Base-by-base conservation (phyloP, 2,797 vertebrate species). In the Rhynchonycteris naso region DNA sequence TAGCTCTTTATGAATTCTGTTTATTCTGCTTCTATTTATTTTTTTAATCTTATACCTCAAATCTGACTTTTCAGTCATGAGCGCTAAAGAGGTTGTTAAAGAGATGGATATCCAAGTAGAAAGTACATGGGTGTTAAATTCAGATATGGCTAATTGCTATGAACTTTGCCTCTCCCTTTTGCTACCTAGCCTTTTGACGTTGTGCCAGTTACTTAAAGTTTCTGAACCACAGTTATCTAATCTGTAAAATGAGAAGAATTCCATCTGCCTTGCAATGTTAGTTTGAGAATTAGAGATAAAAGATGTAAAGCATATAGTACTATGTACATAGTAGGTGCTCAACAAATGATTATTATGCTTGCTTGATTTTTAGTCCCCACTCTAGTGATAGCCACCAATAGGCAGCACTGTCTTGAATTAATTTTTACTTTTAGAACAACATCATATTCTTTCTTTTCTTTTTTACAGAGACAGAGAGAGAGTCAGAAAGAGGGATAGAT, bases 171-270 rank as follows among this genome's bases (percentile, higher is more conserved):
- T 79, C n/a, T 78, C 26, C 35, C 54, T 88, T 65, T 88, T 91
- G 75, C 61, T 83, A 79, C 78, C 38, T 56, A 63, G 28, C 33
- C 91, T 3, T 92, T 65, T 88, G 76, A 82, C 54, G 24, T 93
- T 90, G 33, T 75, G 14, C 33, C 28, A 75, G 22, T 79, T 72
- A 52, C 65, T 80, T 79, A 85, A 93, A 72, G 47, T 63, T 90
- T 43, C 43, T 43, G 43, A 43, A 43, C 43, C 8, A 43, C 43
- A 43, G 43, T 43, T 43, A 43, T 43, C 66, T 50, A 38, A 61
- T 68, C 82, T 86, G 10, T 93, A 82, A 79, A 89, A 65, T 79
- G 68, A 79, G 35, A 81, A 92, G 59, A 58, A 88, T 91, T 86
- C 69, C 22, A 9, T 90, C 21, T 90, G 52, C 28, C n/a, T 93